Evolutionary conservation across 2,797 vertebrate genomes (phyloP).

Genomic region (Delichon dasypus): DNA sequence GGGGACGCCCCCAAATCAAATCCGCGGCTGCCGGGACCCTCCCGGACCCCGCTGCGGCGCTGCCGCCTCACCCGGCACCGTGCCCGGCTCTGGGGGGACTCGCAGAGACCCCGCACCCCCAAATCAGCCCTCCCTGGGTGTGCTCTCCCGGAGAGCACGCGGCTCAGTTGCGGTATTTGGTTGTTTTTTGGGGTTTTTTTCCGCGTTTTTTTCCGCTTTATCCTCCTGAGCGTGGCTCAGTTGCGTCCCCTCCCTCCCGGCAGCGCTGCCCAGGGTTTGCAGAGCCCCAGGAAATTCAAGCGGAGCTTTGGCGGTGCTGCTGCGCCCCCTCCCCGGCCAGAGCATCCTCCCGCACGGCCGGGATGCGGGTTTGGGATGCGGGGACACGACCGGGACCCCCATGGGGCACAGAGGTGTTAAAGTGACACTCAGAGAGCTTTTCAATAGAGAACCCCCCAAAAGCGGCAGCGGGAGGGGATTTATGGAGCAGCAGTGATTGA

Average conservation of each 20-base stretch:
- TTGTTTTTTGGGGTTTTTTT: rapidly evolving
- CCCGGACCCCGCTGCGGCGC: not conserved
- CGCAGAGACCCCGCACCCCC: not conserved
- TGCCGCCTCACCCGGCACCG: not conserved
- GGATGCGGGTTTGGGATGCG: not conserved
- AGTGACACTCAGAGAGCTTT: not conserved
- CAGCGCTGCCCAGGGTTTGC: rapidly evolving
- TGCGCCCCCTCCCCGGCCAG: rapidly evolving
- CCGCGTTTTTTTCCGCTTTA: not conserved
- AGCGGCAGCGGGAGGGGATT: not conserved
- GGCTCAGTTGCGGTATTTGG: not conserved
- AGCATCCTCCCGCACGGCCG: not conserved
- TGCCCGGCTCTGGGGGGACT: rapidly evolving
- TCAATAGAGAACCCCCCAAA: not conserved
- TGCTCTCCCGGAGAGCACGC: not conserved
- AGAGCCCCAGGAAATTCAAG: rapidly evolving
- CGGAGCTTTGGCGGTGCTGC: rapidly evolving
- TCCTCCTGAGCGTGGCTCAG: rapidly evolving
- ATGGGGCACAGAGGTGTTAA: not conserved
- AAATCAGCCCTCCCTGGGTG: rapidly evolving
- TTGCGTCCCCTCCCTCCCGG: rapidly evolving
- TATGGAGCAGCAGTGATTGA: not conserved
- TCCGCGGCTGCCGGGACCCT: not conserved
- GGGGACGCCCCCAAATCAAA: too few relatives aligned
- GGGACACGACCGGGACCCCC: not conserved